These are phyloP conservation scores for Drosophila nigrodunni DNA, from an alignment of 1,140 invertebrate genomes.

Conservation along the genomic window DNA sequence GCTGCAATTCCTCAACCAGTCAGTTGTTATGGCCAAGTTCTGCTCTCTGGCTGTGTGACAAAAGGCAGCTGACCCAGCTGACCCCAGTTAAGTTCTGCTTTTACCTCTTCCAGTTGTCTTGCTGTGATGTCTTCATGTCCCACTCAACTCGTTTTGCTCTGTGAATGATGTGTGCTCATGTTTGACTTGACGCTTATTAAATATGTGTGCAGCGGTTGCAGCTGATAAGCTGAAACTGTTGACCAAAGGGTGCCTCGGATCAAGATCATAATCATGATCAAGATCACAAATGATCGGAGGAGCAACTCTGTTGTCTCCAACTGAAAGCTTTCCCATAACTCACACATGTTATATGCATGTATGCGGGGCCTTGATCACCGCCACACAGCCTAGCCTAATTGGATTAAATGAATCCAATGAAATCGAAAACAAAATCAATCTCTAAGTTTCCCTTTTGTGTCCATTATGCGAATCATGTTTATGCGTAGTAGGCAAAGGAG, in stretches of 20 bases:
- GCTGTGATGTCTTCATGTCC: slow-evolving; percentile 68
- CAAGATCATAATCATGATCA: background rate
- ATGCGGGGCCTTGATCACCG: slow-evolving; percentile 28
- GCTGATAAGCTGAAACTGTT: slow-evolving; percentile 42
- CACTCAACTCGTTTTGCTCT: background rate
- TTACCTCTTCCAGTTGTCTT: background rate
- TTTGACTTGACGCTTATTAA: slow-evolving; percentile 68
- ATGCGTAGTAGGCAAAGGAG: slow-evolving; percentile 7
- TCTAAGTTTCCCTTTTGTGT: slow-evolving; percentile 31
- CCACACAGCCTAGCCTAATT: slow-evolving; percentile 68
- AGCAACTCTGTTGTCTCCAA: too few species aligned
- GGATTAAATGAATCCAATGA: slow-evolving; percentile 73
- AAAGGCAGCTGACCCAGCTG: slow-evolving; percentile 60
- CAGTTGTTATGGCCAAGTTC: slow-evolving; percentile 58
- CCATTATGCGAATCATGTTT: slow-evolving; percentile 70
- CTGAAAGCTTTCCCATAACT: slow-evolving; percentile 74
- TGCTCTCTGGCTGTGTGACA: background rate
- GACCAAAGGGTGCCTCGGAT: background rate
- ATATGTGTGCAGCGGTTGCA: slow-evolving; percentile 69
- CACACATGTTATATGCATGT: slow-evolving; percentile 40
- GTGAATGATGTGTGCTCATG: slow-evolving; percentile 69
- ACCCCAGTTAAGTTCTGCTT: slow-evolving; percentile 11
- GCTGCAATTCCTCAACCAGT: slow-evolving; percentile 77
- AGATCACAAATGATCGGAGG: slow-evolving; percentile 7
- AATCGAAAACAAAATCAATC: slow-evolving; percentile 76